Conservation (phyloP, 1,140 invertebrate genomes). For the Zaprionus camerounensis region DNA sequence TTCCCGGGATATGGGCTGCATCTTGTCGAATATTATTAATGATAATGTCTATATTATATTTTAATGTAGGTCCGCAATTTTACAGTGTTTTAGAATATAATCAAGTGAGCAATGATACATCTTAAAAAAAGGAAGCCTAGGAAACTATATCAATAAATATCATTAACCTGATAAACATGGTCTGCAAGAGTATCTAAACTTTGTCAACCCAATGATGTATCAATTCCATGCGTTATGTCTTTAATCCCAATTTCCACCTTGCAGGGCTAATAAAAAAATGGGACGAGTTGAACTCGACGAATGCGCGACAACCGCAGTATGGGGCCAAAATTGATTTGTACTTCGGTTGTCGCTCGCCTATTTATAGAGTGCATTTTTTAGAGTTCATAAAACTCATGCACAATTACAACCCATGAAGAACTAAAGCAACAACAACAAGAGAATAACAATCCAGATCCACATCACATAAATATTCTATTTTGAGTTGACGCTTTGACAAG, state of each 20-base stretch:
- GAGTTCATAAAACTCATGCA: constrained; percentile 60
- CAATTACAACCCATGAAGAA: neutral
- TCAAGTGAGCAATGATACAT: too few species aligned
- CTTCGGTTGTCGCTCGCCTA: constrained; percentile 52
- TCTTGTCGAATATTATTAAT: too few species aligned
- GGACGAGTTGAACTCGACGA: constrained; percentile 6
- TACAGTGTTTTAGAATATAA: too few species aligned
- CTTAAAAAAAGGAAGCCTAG: too few species aligned
- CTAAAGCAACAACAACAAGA: neutral
- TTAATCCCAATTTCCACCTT: constrained; percentile 33
- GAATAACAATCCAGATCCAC: neutral
- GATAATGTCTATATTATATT: too few species aligned
- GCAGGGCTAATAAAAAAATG: constrained; percentile 15
- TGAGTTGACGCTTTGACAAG: constrained; percentile 76
- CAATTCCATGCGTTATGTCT: neutral
- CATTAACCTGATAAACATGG: too few species aligned
- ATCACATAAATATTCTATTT: constrained; percentile 77
- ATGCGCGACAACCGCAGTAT: constrained; percentile 58
- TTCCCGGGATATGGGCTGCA: neutral
- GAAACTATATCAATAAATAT: too few species aligned
- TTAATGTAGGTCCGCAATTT: too few species aligned
- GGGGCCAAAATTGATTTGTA: constrained; percentile 70
- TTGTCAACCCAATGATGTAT: neutral
- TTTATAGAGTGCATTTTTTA: constrained; percentile 64
- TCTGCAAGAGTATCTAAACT: neutral